Conservation (phyloP, 2,797 vertebrate genomes). For the Phataginus tetradactyla region DNA sequence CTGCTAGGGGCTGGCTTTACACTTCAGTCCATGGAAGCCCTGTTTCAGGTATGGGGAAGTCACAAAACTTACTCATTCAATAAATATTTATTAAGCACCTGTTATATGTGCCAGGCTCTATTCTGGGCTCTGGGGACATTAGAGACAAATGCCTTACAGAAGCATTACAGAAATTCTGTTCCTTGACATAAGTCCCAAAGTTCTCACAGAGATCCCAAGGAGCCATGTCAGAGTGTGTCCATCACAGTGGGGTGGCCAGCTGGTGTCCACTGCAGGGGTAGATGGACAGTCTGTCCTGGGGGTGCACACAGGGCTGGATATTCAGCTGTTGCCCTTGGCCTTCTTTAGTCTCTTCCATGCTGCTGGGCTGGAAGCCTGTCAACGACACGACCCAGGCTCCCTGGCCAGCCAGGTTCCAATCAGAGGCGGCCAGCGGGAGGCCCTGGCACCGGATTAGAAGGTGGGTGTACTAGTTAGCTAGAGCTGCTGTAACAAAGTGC, state of each 20-base stretch:
- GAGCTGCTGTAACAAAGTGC: not conserved
- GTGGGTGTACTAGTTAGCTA: not conserved
- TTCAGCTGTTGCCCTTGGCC: not conserved
- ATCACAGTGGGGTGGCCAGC: not conserved
- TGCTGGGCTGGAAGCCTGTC: not conserved
- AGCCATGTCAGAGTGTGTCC: accelerated
- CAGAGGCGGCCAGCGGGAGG: not conserved
- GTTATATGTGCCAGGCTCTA: not conserved
- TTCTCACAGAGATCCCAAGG: not conserved
- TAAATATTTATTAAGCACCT: not conserved
- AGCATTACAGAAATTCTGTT: not conserved
- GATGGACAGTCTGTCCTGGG: not conserved
- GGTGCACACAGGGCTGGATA: not conserved
- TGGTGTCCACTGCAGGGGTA: not conserved
- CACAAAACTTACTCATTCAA: not conserved
- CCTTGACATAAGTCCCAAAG: not conserved
- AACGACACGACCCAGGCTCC: accelerated
- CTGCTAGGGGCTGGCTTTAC: not conserved
- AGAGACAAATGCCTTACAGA: no score
- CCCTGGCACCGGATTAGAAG: not conserved
- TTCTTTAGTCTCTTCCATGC: not conserved
- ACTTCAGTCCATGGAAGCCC: no score
- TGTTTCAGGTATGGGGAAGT: not conserved
- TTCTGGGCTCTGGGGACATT: not conserved
- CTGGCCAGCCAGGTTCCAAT: not conserved